phyloP scores from a whole-genome alignment of 2,113 vertebrate genomes.

The Callipepla squamata region DNA sequence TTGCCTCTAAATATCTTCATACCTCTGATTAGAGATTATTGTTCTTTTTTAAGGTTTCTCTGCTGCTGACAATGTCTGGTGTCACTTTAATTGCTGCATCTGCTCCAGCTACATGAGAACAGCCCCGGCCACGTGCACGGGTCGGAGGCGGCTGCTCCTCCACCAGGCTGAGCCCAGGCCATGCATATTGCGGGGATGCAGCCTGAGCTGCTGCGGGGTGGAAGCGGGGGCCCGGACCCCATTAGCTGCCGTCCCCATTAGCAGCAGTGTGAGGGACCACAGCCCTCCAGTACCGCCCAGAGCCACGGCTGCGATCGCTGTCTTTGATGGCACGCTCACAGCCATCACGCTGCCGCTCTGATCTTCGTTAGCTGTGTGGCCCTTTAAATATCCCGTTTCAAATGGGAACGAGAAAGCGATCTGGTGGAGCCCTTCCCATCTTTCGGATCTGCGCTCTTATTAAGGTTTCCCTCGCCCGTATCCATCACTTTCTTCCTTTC shows the following conservation, averaged over 20 bases:
- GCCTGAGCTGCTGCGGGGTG: background rate
- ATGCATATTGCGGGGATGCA: background rate
- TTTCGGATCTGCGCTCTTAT: background rate
- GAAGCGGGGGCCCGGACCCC: background rate
- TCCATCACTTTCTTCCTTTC: conserved; percentile 20
- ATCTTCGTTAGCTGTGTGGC: background rate
- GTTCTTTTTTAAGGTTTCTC: background rate
- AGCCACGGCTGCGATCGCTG: background rate
- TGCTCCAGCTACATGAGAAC: background rate
- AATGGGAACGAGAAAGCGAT: background rate
- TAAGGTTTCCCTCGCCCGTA: background rate
- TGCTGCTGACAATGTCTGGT: background rate
- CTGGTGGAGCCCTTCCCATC: background rate
- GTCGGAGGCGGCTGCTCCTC: background rate
- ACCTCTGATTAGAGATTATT: background rate
- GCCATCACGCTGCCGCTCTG: background rate
- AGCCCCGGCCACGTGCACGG: fast-evolving
- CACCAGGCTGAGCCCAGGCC: background rate
- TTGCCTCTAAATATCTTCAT: background rate
- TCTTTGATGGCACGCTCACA: background rate
- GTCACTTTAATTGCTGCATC: background rate
- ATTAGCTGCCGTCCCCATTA: background rate
- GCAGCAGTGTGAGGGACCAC: background rate
- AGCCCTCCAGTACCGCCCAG: background rate
- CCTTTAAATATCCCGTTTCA: conserved; percentile 47